Conservation (phyloP, 2,797 vertebrate genomes). For the Paedocypris micromegethes region DNA sequence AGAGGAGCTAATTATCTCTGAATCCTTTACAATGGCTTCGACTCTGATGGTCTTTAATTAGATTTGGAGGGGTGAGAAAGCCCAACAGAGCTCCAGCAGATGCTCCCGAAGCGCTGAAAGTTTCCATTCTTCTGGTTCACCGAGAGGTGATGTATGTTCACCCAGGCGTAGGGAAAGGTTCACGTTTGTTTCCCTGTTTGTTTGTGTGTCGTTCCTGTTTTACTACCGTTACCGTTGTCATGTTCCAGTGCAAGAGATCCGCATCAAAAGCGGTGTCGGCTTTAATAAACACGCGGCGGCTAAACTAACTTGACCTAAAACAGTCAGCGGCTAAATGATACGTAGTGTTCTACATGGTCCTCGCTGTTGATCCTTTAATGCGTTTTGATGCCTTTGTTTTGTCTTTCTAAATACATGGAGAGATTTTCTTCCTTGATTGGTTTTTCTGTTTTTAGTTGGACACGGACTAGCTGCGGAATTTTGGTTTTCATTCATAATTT, state of each 20-base stretch:
- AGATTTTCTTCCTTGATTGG: too few species aligned
- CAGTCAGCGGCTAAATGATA: too few species aligned
- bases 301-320: slow-evolving; percentile 29
- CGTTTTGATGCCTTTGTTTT: too few species aligned
- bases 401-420: background rate
- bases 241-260: slow-evolving; percentile 17
- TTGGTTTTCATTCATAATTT: too few species aligned
- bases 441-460: too few species aligned
- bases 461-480: too few species aligned
- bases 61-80: slow-evolving; percentile 31
- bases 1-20: slow-evolving; percentile 40
- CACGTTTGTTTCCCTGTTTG: background rate
- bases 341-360: background rate
- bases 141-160: slow-evolving; percentile 1
- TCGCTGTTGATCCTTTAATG: slow-evolving; percentile 37
- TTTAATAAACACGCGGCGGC: slow-evolving; percentile 2
- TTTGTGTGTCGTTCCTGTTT: background rate
- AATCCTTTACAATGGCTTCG: slow-evolving; percentile 23
- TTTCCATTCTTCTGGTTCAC: background rate
- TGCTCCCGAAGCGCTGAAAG: background rate
- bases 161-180: background rate
- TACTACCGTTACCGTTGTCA: slow-evolving; percentile 21
- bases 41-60: slow-evolving; percentile 46
- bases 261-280: slow-evolving; percentile 30
- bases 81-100: slow-evolving; percentile 9